These are phyloP conservation scores for Sinonovacula constricta DNA, from an alignment of 1,140 invertebrate genomes.

Conservation along the genomic window DNA sequence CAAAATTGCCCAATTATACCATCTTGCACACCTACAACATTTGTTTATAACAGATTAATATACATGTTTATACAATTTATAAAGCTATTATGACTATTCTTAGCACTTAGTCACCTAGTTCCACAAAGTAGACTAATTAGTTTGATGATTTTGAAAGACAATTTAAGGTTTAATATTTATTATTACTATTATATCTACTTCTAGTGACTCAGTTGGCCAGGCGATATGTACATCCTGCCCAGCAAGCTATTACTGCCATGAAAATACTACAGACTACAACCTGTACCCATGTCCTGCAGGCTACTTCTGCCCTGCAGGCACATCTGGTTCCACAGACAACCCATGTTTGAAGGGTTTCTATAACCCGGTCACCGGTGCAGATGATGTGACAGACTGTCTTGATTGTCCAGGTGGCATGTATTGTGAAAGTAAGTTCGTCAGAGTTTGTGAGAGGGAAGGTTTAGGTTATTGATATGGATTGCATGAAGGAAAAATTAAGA, in stretches of 20 bases:
- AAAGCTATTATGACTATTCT: too few relatives aligned
- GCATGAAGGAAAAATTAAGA: too few relatives aligned
- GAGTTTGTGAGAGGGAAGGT: too few relatives aligned
- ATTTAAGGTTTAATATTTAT: too few relatives aligned
- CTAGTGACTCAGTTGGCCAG: constrained; percentile 67
- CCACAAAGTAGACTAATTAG: too few relatives aligned
- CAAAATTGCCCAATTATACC: too few relatives aligned
- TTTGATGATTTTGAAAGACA: too few relatives aligned
- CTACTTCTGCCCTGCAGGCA: constrained; percentile 73
- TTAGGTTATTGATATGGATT: too few relatives aligned
- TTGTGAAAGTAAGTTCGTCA: constrained; percentile 72
- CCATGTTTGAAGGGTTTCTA: constrained; percentile 74
- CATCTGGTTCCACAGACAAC: constrained; percentile 63
- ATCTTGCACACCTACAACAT: too few relatives aligned
- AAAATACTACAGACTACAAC: constrained; percentile 67
- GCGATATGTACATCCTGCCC: constrained; percentile 67
- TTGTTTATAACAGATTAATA: too few relatives aligned
- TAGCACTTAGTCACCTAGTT: too few relatives aligned
- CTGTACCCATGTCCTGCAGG: constrained; percentile 68
- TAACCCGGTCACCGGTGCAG: constrained; percentile 69
- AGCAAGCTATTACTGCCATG: constrained; percentile 73
- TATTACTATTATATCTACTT: constrained; percentile 40
- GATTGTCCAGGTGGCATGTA: constrained; percentile 72
- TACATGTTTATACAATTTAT: too few relatives aligned
- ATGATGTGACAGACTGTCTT: constrained; percentile 68